Evolutionary conservation across 2,113 vertebrate species (phyloP), one percentile per base, ranked within the genome.

Genomic region (Barnardius zonarius): DNA sequence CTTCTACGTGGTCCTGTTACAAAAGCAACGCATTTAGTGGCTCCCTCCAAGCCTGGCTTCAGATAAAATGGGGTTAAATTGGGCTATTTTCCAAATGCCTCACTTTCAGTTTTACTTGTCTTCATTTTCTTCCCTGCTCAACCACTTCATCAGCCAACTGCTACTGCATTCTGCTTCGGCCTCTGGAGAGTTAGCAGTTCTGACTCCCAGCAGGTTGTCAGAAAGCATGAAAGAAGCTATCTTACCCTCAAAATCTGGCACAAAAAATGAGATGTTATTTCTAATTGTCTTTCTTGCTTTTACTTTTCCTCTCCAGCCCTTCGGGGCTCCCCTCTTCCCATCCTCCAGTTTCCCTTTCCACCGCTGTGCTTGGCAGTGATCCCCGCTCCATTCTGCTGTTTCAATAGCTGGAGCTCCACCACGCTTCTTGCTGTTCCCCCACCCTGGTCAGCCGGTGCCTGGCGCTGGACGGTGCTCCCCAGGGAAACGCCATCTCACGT

Each of bases 131-230:
- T 77, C 93, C 83, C 73, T 4, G 59, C 54, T 88, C 83, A 86
- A 83, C 86, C 76, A 86, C 91, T 92, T 69, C 68, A 80, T 83
- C 86, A 52, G 91, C 83, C 94, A 96, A 96, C 83, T 93, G 96
- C 93, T 86, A 27, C 91, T 7, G 39, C 44, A 30, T 88, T 86
- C 72, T 86, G 80, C 80, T 88, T 30, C 0, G 2, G 83, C 89
- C 94, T 73, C 86, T 0, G 13, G 96, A 95, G 96, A 86, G 66
- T 88, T 27, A 51, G 54, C 49, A 62, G 44, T 23, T 57, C 76
- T 41, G 89, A 88, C 76, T 92, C 94, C 76, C 89, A 88, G 73
- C 73, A 80, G 68, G 54, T 25, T 86, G 68, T 86, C 89, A 91
- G 72, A 93, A 79, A 84, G 70, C 74, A 88, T 51, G 62, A 23